phyloP scores from a whole-genome alignment of 2,797 vertebrate genomes.

The Sebastes umbrosus region DNA sequence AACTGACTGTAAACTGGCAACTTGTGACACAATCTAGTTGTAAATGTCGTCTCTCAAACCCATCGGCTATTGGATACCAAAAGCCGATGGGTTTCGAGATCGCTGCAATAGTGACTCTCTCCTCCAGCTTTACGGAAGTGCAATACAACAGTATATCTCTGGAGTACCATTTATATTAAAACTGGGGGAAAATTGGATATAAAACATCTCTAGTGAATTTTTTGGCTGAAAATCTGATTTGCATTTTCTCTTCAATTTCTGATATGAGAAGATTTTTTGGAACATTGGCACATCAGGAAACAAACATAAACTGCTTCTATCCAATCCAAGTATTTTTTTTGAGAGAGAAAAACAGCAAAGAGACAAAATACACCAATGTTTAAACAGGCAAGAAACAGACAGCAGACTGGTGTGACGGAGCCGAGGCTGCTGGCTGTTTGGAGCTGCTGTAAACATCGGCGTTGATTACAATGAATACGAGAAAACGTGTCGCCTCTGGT shows the following conservation, averaged over 20 bases:
- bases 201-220: not conserved
- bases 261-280: not conserved
- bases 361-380: not conserved
- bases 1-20: no score
- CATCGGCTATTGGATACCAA: no score
- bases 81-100: no score
- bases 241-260: not conserved
- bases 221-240: not conserved
- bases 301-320: not conserved
- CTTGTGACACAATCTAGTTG: no score
- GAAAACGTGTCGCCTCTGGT: conserved; percentile 42
- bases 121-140: not conserved
- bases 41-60: no score
- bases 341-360: not conserved
- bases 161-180: not conserved
- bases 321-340: not conserved
- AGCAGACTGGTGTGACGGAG: not conserved
- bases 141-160: not conserved
- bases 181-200: not conserved
- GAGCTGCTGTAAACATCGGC: conserved; percentile 46
- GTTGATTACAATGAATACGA: conserved; percentile 44
- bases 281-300: not conserved
- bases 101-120: not conserved
- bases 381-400: not conserved
- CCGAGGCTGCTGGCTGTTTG: conserved; percentile 6